Evolutionary conservation across 1,140 invertebrate genomes (phyloP).

Genomic region (Drosophila leontia): DNA sequence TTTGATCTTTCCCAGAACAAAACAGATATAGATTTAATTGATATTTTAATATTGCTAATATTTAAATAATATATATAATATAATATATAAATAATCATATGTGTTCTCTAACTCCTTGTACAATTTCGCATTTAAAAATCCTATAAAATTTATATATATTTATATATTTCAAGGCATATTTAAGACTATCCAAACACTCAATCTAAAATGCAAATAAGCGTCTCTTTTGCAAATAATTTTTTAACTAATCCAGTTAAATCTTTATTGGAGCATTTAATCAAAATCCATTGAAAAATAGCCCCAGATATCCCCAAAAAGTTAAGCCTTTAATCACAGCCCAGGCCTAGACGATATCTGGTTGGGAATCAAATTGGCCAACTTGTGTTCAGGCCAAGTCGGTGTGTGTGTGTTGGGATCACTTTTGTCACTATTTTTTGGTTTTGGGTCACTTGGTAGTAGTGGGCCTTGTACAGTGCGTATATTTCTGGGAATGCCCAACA

Average conservation of each 20-base stretch:
- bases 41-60: no score
- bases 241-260: not conserved
- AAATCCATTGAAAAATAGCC: slow-evolving; percentile 1
- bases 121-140: not conserved
- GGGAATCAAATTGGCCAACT: slow-evolving; percentile 23
- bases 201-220: slow-evolving; percentile 4
- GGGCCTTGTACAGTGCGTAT: slow-evolving; percentile 9
- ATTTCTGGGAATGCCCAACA: slow-evolving; percentile 20
- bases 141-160: not conserved
- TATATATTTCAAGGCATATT: not conserved
- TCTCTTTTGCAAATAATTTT: not conserved
- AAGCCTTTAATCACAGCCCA: slow-evolving; percentile 11
- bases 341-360: slow-evolving; percentile 6
- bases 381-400: not conserved
- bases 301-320: slow-evolving; percentile 8
- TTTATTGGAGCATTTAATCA: slow-evolving; percentile 5
- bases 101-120: no score
- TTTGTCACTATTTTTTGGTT: slow-evolving; percentile 3
- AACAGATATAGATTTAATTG: no score
- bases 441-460: slow-evolving; percentile 4
- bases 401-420: slow-evolving; percentile 19
- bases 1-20: no score
- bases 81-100: no score
- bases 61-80: no score
- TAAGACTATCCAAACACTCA: not conserved